Percentiles rank a stretch among this genome's conserved stretches.
Evolutionary conservation across 2,797 vertebrate species (phyloP).

Genomic region (Sebastes miniatus): DNA sequence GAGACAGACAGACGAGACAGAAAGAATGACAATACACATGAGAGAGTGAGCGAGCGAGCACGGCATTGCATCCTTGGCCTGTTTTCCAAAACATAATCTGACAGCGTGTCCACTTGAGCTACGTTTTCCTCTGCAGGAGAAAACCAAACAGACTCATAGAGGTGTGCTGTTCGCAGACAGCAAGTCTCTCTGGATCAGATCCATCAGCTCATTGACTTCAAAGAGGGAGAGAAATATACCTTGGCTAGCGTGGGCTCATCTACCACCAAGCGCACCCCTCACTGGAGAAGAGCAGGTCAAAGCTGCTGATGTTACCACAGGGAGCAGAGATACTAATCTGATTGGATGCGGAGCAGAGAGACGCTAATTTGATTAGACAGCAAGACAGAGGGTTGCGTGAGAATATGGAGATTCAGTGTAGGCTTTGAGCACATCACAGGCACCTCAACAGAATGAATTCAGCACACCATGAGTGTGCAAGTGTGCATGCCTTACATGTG

Average conservation of each 20-base stretch:
- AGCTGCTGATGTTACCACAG: constrained; percentile 61
- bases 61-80: constrained; percentile 44
- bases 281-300: constrained; percentile 60
- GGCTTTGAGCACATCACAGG: constrained; percentile 45
- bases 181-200: constrained; percentile 66
- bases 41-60: constrained; percentile 38
- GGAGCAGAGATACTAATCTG: constrained; percentile 58
- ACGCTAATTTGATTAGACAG: constrained; percentile 67
- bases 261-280: constrained; percentile 39
- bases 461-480: constrained; percentile 15
- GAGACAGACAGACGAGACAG: constrained; percentile 17
- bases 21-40: constrained; percentile 49
- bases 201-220: constrained; percentile 70
- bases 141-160: constrained; percentile 63
- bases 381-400: constrained; percentile 53
- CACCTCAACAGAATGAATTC: constrained; percentile 30
- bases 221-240: constrained; percentile 55
- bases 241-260: constrained; percentile 33
- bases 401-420: constrained; percentile 50
- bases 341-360: constrained; percentile 57
- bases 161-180: constrained; percentile 64
- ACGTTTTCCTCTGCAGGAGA: constrained; percentile 49
- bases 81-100: constrained; percentile 72
- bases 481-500: not conserved
- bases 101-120: constrained; percentile 72